Base-by-base conservation (phyloP, 2,888 invertebrate genomes). In the Parnassius orleans region DNA sequence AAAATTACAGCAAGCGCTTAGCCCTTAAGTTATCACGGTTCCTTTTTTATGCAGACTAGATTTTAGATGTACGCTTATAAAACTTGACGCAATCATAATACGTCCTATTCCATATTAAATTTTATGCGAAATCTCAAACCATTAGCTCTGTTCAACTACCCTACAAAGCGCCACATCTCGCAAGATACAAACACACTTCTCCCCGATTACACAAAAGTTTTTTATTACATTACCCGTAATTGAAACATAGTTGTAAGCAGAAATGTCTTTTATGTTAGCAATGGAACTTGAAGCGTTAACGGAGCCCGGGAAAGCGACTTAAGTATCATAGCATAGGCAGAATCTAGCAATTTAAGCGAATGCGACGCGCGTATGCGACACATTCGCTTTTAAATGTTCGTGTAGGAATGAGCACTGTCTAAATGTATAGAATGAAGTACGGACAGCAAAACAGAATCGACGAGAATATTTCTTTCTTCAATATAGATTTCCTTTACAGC, bases 371-470 rank as follows among this genome's bases (percentile, higher is more conserved):
- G 14, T 12, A 19, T 19, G 11, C 47, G 56, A 57, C 57, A 48
- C 48, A 57, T 57, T 57, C 48, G 48, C 41, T 15, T 47, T 57
- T 57, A 41, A 48, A 57, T 42, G 41, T 57, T 42, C 15, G 41
- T 14, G 15, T n/a, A 42, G 47, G 48, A 47, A 57, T 42, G 57
- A 48, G 46, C 24, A 14, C 10, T 50, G 48, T 48, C 48, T 42
- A 57, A 51, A 52, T 52, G 7, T 57, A 14, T 43, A 3, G 42
- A 1, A 9, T 19, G 2, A 9, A 11, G 57, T 57, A 57, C 57
- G 15, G 57, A 7, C 15, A n/a, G 41, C 57, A 57, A 11, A 57
- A 48, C 14, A 24, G 24, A 24, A 24, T 24, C 24, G 24, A 24
- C 24, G 7, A 3, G 24, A 24, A 24, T 24, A 24, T 24, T 24